These are phyloP conservation scores for Acanthosepion esculentum DNA, from an alignment of 2,888 invertebrate species.

Conservation along the genomic window DNA sequence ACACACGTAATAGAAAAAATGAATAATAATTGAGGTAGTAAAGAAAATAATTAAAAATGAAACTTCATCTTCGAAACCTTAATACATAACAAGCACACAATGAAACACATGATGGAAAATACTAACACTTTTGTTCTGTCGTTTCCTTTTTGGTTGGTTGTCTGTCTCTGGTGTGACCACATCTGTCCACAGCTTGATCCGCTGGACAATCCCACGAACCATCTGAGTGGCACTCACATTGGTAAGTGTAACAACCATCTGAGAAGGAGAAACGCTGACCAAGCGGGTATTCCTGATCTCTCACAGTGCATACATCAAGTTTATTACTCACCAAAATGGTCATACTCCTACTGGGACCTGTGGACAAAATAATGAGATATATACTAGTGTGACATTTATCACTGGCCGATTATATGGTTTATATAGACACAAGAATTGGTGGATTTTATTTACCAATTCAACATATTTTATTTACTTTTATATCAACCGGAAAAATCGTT, in stretches of 20 bases:
- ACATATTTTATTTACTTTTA: too few species aligned
- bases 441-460: too few species aligned
- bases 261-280: background rate
- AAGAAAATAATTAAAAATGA: too few species aligned
- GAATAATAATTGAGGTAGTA: background rate
- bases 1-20: too few species aligned
- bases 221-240: background rate
- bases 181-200: background rate
- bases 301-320: background rate
- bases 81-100: too few species aligned
- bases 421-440: too few species aligned
- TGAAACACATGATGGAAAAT: background rate
- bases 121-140: background rate
- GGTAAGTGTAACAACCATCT: background rate
- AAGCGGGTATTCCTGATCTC: background rate
- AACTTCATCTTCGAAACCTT: too few species aligned
- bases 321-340: background rate
- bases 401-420: too few species aligned
- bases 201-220: conserved; percentile 37
- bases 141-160: background rate
- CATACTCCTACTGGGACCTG: background rate
- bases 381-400: background rate
- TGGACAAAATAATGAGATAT: background rate
- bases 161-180: background rate
- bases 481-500: too few species aligned